Evolutionary conservation across 1,140 invertebrate species (phyloP), one percentile per base, ranked within the genome.

Genomic region (Sinella curviseta): DNA sequence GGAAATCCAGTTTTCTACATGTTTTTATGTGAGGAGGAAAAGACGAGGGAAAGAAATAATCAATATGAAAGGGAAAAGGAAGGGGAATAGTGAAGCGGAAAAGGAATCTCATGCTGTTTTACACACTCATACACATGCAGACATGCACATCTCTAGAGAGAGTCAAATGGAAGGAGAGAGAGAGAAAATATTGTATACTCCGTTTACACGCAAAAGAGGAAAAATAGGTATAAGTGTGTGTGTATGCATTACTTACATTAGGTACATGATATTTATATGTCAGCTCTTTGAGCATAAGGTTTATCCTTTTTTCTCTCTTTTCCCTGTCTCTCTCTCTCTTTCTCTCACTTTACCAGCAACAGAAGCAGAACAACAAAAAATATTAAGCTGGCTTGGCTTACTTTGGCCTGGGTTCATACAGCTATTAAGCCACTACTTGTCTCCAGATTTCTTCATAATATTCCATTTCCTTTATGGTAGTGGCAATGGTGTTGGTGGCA

Each of bases 31-130:
- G 57, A n/a, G 57, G 4, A 26, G 24, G 24, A 26, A n/a, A 70
- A 65, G 31, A 24, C 3, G 14, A 70, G 65, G 65, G 65, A 70
- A 70, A 70, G 31, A 70, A 70, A 70, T 70, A 70, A 70, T 70
- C 65, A 70, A 70, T 70, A 70, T 70, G 65, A 70, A 70, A 70
- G 65, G 65, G 31, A 70, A 70, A 70, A 70, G 65, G 65, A 70
- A 70, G 65, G 65, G 26, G 26, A 70, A 33, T 70, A 70, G 65
- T 70, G 30, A 70, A 70, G 65, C 26, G 65, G 65, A 70, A 70
- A 70, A 70, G 65, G 65, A 70, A 70, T 70, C 65, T 70, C 65
- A 70, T 70, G 65, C 65, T 70, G 65, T 70, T 70, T 70, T 70
- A 70, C 65, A 70, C 65, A 70, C 65, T 70, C 65, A 70, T 70